phyloP scores from a whole-genome alignment of 2,888 invertebrate genomes.

The Synergus japonicus region DNA sequence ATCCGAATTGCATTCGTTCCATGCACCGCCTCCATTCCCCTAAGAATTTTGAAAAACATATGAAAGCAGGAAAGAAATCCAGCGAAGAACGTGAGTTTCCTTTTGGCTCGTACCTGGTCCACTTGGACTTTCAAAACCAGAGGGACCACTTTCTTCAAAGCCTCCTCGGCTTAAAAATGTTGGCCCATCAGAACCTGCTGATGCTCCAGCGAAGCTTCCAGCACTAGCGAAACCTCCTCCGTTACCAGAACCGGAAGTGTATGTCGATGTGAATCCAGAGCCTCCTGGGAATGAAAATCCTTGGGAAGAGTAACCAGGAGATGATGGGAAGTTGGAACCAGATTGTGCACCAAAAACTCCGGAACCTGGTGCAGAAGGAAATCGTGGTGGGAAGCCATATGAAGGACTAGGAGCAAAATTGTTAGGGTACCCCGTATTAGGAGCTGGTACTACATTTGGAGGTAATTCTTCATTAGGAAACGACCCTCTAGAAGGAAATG shows the following conservation, averaged over 20 bases:
- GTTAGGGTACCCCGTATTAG: background rate
- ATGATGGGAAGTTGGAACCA: background rate
- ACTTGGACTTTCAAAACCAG: background rate
- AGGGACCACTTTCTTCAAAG: background rate
- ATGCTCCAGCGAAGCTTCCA: background rate
- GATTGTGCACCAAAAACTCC: background rate
- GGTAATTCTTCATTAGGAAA: background rate
- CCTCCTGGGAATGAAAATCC: background rate
- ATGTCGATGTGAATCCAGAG: background rate
- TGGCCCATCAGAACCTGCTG: background rate
- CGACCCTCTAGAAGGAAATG: background rate
- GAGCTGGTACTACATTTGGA: background rate
- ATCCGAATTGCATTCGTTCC: background rate
- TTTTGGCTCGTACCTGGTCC: background rate
- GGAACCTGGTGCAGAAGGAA: background rate
- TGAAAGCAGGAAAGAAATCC: background rate
- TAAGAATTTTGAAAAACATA: background rate
- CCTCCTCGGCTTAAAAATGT: background rate
- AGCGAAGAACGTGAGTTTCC: background rate
- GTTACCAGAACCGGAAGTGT: background rate
- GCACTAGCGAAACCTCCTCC: background rate
- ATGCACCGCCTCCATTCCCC: background rate
- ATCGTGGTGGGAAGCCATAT: background rate
- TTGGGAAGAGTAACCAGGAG: slow-evolving; percentile 6
- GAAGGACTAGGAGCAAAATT: background rate